Evolutionary conservation across 1,140 invertebrate species (phyloP).

Genomic region (Drosophila biarmipes): DNA sequence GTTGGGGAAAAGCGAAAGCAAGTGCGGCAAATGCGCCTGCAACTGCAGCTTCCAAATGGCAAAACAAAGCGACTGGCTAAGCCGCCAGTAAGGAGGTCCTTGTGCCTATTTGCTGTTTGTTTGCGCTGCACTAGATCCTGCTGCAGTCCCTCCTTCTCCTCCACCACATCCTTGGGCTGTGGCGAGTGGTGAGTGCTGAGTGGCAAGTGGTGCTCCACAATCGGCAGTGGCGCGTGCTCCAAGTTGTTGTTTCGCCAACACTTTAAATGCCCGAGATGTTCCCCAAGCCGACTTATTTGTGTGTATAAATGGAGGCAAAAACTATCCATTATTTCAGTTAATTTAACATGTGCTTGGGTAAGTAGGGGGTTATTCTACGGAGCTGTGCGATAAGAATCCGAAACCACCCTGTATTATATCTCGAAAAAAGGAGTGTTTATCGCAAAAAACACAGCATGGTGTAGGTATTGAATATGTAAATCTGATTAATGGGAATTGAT

Average conservation of each 20-base stretch:
- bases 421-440: constrained; percentile 3
- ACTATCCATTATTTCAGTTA: constrained; percentile 8
- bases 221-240: constrained; percentile 35
- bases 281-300: too few relatives aligned
- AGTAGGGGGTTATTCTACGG: not conserved
- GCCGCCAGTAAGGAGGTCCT: constrained; percentile 62
- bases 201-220: constrained; percentile 31
- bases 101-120: constrained; percentile 74
- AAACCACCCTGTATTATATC: not conserved
- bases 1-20: constrained; percentile 40
- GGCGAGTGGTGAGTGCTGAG: constrained; percentile 7
- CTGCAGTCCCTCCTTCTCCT: constrained; percentile 11
- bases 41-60: constrained; percentile 27
- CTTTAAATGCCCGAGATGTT: constrained; percentile 12
- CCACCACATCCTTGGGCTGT: constrained; percentile 4
- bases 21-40: constrained; percentile 28
- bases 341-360: constrained; percentile 5
- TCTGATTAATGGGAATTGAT: constrained; percentile 12
- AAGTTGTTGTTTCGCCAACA: constrained; percentile 57
- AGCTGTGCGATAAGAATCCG: not conserved
- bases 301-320: not conserved
- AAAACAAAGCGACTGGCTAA: constrained; percentile 51
- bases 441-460: constrained; percentile 13
- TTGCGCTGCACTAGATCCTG: constrained; percentile 65
- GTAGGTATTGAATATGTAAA: constrained; percentile 16